A percentile compares a stretch with the other conserved stretches of the same genome.
Conservation (phyloP, 2,113 vertebrate species). For the Scomber japonicus region DNA sequence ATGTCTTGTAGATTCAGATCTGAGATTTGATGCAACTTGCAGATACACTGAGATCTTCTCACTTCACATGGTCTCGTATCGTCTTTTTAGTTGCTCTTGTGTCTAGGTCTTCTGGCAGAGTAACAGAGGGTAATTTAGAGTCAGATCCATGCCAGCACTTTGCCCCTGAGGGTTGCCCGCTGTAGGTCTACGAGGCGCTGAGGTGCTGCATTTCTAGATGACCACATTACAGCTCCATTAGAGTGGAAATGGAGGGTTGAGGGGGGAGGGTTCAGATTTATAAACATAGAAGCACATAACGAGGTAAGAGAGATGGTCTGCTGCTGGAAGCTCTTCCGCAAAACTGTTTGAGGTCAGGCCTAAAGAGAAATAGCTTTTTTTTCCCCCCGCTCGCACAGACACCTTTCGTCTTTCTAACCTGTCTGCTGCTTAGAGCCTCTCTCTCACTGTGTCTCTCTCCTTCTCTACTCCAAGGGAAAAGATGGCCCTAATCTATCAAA, state of each 20-base stretch:
- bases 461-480: not conserved
- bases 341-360: constrained; percentile 24
- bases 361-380: constrained; percentile 31
- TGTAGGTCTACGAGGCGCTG: constrained; percentile 12
- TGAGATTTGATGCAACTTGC: not conserved
- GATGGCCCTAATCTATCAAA: constrained; percentile 11
- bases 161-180: constrained; percentile 8
- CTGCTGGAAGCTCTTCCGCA: constrained; percentile 43
- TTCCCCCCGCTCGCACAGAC: not conserved
- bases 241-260: constrained; percentile 2
- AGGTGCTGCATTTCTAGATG: constrained; percentile 33
- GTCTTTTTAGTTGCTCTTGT: not conserved
- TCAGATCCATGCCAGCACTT: constrained; percentile 44
- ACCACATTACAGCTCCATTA: constrained; percentile 54
- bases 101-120: constrained; percentile 10
- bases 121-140: constrained; percentile 33
- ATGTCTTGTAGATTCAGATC: not conserved
- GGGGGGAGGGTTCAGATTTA: constrained; percentile 23
- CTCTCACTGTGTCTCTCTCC: not conserved
- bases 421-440: constrained; percentile 4
- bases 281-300: constrained; percentile 39
- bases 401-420: constrained; percentile 20
- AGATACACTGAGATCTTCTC: not conserved
- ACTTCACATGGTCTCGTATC: not conserved
- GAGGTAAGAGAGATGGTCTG: constrained; percentile 10